Base-by-base conservation (phyloP, 2,888 invertebrate species). In the Diarsia mendica region DNA sequence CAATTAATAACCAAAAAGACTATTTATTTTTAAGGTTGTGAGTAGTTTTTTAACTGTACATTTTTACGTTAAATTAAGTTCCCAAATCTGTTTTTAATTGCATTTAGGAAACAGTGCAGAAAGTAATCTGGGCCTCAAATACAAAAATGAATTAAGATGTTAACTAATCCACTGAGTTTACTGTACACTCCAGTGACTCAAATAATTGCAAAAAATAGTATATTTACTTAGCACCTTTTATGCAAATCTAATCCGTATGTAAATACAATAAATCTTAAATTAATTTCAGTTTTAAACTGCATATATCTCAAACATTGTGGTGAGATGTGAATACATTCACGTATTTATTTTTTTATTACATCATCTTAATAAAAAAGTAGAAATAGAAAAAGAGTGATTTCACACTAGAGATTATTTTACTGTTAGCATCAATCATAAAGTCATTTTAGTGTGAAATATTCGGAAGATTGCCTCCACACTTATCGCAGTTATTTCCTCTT, bases 401-500 rank as follows among this genome's bases (percentile, higher is more conserved):
- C 64, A 61, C 49, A 72, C 65, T 72, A 55, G 55, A 77, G 23
- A 86, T 86, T 82, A 88, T 83, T 83, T 85, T 79, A 82, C 81
- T 83, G 83, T 82, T 86, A 85, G 67, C 84, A 74, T 61, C 85
- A 87, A 89, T 88, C 84, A 84, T 82, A 89, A 89, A 88, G 80
- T 86, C 72, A 80, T 89, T 85, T 89, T 68, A 70, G 77, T 75
- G 33, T 82, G 67, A 82, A 78, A 82, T 79, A 87, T 85, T 85
- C 73, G 75, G 75, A 66, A 79, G 78, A 87, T 82, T 77, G 66
- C 83, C 18, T 39, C 39, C 28, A 67, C 39, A 82, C 81, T 85
- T 82, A 82, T 18, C 33, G 33, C 55, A n/a, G 11, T 60, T 77
- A 79, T 77, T 82, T 82, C 74, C 75, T 79, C 48, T 73, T 55